Base-by-base conservation (phyloP, 23 tunicate genomes). In the Ascidia mentula region DNA sequence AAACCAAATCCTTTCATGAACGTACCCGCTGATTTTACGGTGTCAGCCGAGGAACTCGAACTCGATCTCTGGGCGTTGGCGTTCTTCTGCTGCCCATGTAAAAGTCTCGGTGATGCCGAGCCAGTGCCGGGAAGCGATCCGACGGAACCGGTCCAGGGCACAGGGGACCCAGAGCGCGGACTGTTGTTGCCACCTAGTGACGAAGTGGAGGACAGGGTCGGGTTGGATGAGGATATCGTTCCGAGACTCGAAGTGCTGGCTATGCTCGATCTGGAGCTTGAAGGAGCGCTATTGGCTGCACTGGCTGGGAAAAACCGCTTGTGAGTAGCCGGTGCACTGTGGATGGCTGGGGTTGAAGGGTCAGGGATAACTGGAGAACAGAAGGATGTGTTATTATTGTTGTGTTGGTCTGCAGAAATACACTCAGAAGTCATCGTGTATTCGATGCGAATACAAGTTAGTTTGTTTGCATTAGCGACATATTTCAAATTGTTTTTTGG, bases 231-330 rank as follows among this genome's bases (percentile, higher is more conserved):
- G 15, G 92, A 82, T 61, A 78, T 70, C 6, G 92, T 88, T 30
- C 92, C 92, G 24, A 88, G 76, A 53, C 87, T 82, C 2, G 92
- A 88, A 26, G 92, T 32, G 42, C 92, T 88, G 9, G 92, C 92
- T 22, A 88, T 88, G 73, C 92, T 88, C 3, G 92, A 88, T 17
- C 92, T 82, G 31, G 87, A 69, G 53, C 85, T 80, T 18, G 92
- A 80, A 13, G 86, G 65, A n/a, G 60, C 82, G 60, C 86, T 73
- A 31, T 39, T 36, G 72, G 65, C 13, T 53, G 12, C 65, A 28
- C 28, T 5, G 22, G 24, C 7, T 3, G 90, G 82, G 40, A 79
- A 73, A 34, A 82, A 79, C 78, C 79, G 79, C 53, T 69, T 78
- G 60, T 71, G 31, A 22, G 32, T 34, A 0, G 59, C 46, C 5